These are phyloP conservation scores for Leptoclinus maculatus DNA, from an alignment of 2,797 vertebrate species.

Conservation along the genomic window DNA sequence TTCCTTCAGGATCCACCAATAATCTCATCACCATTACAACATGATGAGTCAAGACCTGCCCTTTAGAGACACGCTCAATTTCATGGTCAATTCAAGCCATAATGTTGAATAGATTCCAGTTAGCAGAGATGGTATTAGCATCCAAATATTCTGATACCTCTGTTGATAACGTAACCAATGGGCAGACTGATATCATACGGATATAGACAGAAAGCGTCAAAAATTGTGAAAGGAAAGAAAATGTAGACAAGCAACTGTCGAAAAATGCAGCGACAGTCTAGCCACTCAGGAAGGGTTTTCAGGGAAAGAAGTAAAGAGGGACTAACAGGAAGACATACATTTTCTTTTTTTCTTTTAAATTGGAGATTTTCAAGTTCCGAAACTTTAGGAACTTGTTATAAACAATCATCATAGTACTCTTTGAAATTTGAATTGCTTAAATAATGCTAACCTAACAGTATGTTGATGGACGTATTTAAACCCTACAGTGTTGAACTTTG, in stretches of 20 bases:
- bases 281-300: not conserved
- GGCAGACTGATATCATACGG: constrained; percentile 3
- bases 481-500: not conserved
- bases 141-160: constrained; percentile 4
- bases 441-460: not conserved
- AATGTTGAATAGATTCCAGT: constrained; percentile 7
- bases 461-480: constrained; percentile 15
- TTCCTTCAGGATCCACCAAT: no score
- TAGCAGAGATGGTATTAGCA: constrained; percentile 12
- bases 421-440: not conserved
- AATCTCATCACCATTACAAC: constrained; percentile 38
- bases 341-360: not conserved
- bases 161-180: not conserved
- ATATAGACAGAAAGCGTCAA: not conserved
- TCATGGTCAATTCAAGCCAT: constrained; percentile 15
- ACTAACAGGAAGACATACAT: not conserved
- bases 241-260: not conserved
- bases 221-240: constrained; percentile 8
- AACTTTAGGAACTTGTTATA: not conserved
- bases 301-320: not conserved
- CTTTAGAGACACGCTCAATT: no score
- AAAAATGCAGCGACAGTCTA: not conserved
- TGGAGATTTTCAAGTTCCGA: not conserved
- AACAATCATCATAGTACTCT: not conserved
- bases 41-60: not conserved